Evolutionary conservation across 2,113 vertebrate species (phyloP), one percentile per base, ranked within the genome.

Genomic region (Neogobius melanostomus): DNA sequence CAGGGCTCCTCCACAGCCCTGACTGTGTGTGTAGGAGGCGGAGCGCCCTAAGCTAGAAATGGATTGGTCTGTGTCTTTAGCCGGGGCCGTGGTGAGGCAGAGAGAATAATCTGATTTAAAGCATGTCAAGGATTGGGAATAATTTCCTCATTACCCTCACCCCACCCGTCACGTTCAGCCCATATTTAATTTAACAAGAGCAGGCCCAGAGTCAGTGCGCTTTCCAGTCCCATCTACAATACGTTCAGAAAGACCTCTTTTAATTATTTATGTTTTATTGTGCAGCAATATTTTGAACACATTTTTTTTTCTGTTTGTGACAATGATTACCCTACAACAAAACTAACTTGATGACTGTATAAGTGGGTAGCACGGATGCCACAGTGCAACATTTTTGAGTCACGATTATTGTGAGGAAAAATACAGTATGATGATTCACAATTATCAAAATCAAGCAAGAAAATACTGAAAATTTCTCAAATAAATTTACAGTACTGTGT

Each of bases 91-190:
- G 64, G 81, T 67, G 81, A 82, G 77, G 82, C 80, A 82, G 72
- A 76, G 78, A 85, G 82, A 78, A 85, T 92, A 89, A 91, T 92
- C 89, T 88, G 85, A 88, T 91, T 92, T 91, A 91, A 90, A 91
- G 83, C 90, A 89, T 87, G 87, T 89, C 87, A 85, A 74, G 85
- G 75, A 89, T 85, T 89, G 84, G 88, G 87, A 92, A 91, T 90
- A 87, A 90, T 90, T 89, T 90, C 84, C 84, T 90, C 86, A 82
- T 90, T 88, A 90, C 87, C 84, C 75, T 82, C 77, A 81, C 82
- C 82, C 82, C 71, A 82, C 82, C 83, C 62, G 63, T 86, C 87
- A 87, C 88, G 88, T 90, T 83, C 82, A 87, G 80, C 78, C 74
- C 84, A 90, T 90, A 87, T 90, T 90, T 90, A 85, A 90, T 89